phyloP scores from a whole-genome alignment of 2,113 vertebrate species.

The Cyprinodon variegatus region DNA sequence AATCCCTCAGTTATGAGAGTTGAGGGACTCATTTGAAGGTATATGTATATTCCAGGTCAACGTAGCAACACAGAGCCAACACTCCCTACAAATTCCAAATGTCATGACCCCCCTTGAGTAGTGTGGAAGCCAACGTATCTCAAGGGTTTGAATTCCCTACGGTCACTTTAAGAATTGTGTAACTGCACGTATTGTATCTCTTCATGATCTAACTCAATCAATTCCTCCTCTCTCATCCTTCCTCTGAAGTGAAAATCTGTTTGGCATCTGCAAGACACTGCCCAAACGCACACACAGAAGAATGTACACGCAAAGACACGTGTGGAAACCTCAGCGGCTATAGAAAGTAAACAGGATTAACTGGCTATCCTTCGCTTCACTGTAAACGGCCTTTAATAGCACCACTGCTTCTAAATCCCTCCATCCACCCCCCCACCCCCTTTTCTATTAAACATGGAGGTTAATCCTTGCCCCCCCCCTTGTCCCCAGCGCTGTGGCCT shows the following conservation, averaged over 20 bases:
- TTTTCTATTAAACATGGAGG: slow-evolving; percentile 79
- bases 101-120: slow-evolving; percentile 41
- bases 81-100: slow-evolving; percentile 50
- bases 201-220: slow-evolving; percentile 61
- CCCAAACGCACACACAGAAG: slow-evolving; percentile 16
- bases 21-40: neutral
- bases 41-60: slow-evolving; percentile 15
- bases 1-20: slow-evolving; percentile 4
- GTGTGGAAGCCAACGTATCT: slow-evolving; percentile 38
- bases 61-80: slow-evolving; percentile 19
- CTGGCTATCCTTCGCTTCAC: slow-evolving; percentile 69
- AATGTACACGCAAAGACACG: slow-evolving; percentile 32
- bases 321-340: slow-evolving; percentile 62
- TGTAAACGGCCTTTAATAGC: slow-evolving; percentile 77
- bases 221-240: slow-evolving; percentile 16
- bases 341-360: slow-evolving; percentile 82
- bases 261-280: slow-evolving; percentile 43
- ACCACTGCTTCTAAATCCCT: slow-evolving; percentile 74
- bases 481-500: slow-evolving; percentile 53
- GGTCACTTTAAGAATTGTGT: slow-evolving; percentile 56
- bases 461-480: slow-evolving; percentile 69
- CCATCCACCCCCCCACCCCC: slow-evolving; percentile 49
- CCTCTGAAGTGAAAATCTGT: slow-evolving; percentile 43
- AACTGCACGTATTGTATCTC: slow-evolving; percentile 50
- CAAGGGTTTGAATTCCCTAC: slow-evolving; percentile 42